Conservation (phyloP, 2,797 vertebrate genomes). For the Phylloscopus collybita region DNA sequence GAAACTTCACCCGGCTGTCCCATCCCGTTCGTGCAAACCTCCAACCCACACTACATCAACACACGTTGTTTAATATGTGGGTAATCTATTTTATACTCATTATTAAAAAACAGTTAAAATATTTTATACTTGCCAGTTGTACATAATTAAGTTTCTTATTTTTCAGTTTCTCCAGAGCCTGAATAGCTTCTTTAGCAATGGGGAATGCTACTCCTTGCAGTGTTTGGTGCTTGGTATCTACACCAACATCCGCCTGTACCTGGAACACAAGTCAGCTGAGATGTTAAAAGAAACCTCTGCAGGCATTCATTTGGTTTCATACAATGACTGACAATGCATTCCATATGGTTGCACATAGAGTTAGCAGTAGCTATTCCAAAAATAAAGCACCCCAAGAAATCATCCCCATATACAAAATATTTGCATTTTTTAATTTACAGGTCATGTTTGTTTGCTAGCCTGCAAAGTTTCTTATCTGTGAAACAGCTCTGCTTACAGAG, state of each 20-base stretch:
- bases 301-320: not conserved
- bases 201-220: conserved; percentile 96
- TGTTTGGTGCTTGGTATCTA: conserved; percentile 95
- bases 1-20: not conserved
- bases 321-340: not conserved
- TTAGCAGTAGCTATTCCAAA: not conserved
- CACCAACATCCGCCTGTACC: conserved; percentile 91
- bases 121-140: conserved; percentile 88
- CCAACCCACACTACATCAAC: not conserved
- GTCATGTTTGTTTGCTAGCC: not conserved
- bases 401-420: not conserved
- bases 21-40: not conserved
- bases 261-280: conserved; percentile 67
- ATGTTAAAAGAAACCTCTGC: not conserved
- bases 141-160: conserved; percentile 91
- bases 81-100: not conserved
- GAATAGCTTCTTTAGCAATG: conserved; percentile 86
- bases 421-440: not conserved
- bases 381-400: not conserved
- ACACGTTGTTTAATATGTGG: not conserved
- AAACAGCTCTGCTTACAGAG: not conserved
- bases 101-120: not conserved
- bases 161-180: conserved; percentile 87
- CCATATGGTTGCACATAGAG: not conserved
- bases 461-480: not conserved